A percentile compares a stretch with the other conserved stretches of the same genome.
phyloP scores from a whole-genome alignment of 2,113 vertebrate genomes.

The Brachypteracias leptosomus region DNA sequence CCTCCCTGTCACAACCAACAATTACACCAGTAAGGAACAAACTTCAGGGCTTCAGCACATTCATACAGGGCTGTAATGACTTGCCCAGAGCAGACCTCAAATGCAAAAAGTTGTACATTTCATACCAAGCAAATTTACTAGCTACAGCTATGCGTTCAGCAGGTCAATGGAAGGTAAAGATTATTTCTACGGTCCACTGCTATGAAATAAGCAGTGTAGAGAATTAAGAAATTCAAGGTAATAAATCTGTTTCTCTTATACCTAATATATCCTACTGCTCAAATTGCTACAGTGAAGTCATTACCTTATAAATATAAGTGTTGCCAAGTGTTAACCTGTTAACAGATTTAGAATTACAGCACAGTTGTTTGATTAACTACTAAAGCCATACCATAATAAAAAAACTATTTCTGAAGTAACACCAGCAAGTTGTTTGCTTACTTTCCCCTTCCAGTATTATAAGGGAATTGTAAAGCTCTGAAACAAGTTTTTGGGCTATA shows the following conservation, averaged over 20 bases:
- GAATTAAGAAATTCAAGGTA: slow-evolving; percentile 40
- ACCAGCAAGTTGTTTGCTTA: background rate
- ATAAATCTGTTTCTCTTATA: background rate
- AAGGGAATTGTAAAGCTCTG: background rate
- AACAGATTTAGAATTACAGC: slow-evolving; percentile 10
- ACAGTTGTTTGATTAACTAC: slow-evolving; percentile 20
- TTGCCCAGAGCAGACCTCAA: background rate
- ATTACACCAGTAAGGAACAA: background rate
- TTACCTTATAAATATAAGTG: slow-evolving; percentile 7
- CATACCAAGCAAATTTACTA: background rate
- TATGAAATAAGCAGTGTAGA: background rate
- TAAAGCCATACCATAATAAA: background rate
- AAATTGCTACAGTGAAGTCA: slow-evolving; percentile 18
- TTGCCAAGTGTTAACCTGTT: slow-evolving; percentile 22
- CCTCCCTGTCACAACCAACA: background rate
- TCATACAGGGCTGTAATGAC: fast-evolving
- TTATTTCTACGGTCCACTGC: background rate
- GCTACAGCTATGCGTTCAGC: background rate
- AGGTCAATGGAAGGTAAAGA: background rate
- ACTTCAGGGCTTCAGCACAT: background rate
- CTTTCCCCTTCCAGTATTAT: background rate
- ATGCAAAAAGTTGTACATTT: background rate
- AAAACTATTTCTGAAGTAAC: background rate
- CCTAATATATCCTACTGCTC: background rate
- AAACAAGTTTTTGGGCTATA: background rate